Evolutionary conservation across 2,888 invertebrate species (phyloP), one percentile per base, ranked within the genome.

Genomic region (Byasa hedistus): DNA sequence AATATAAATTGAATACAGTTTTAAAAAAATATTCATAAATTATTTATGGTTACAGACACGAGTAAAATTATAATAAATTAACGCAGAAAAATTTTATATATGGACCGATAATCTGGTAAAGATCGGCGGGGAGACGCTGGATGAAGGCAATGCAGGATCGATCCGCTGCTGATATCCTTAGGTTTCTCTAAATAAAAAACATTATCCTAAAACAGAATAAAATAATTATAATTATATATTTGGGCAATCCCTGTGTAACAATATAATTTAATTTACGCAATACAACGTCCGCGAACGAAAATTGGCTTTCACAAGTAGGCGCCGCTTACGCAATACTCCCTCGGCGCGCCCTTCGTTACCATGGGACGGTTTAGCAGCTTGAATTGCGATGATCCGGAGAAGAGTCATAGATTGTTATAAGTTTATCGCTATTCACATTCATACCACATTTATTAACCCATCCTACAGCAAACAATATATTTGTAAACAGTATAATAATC

Each of bases 371-470:
- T 44, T 19, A 48, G 62, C 32, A 24, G 67, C 68, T 65, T 63
- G 70, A n/a, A 73, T 72, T 70, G 60, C 71, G 74, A 75, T 78
- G 78, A 76, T 74, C 75, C n/a, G n/a, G n/a, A n/a, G n/a, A n/a
- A n/a, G n/a, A n/a, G n/a, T 77, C 77, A 76, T 69, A 73, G 70
- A 65, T 52, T 52, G 5, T 7, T 52, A 71, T 77, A 74, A 71
- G 73, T n/a, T 66, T 70, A 71, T 70, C 70, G 39, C 69, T 57
- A 57, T 62, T 63, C 15, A 61, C 61, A 60, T 71, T 71, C 52
- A 56, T 58, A 39, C 12, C 17, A 15, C 17, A 15, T 44, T 15
- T 15, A 15, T 15, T 44, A 15, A 15, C 4, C 44, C 17, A 44
- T 19, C 15, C 15, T 19, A 44, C 17, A 15, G 4, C 44, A 44